Percentiles rank a stretch among this genome's conserved stretches.
These are phyloP conservation scores for Pteronotus mesoamericanus DNA, from an alignment of 2,797 vertebrate species.

Conservation along the genomic window DNA sequence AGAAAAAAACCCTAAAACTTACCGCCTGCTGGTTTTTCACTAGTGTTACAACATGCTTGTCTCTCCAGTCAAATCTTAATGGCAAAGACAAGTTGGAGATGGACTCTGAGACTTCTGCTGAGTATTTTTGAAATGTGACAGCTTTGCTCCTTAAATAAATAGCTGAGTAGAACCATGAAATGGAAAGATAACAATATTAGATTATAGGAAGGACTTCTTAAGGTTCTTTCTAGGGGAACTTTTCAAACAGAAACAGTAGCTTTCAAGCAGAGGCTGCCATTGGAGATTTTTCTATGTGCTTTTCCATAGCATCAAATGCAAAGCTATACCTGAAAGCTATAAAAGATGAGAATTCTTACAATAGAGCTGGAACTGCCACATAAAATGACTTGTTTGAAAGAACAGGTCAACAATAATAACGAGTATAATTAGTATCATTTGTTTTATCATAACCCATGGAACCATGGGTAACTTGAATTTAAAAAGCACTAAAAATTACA, in stretches of 20 bases:
- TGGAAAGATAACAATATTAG: background rate
- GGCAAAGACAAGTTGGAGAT: constrained; percentile 77
- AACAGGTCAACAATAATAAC: background rate
- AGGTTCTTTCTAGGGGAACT: background rate
- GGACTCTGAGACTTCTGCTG: constrained; percentile 12
- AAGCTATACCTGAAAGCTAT: background rate
- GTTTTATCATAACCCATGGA: background rate
- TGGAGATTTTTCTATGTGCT: background rate
- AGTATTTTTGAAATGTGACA: constrained; percentile 80
- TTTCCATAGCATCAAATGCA: background rate
- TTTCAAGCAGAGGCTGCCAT: background rate
- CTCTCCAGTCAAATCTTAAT: constrained; percentile 92
- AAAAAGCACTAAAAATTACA: background rate
- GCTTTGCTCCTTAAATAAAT: constrained; percentile 85
- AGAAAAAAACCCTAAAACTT: constrained; percentile 63
- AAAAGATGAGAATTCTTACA: background rate
- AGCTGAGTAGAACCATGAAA: constrained; percentile 80
- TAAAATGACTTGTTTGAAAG: background rate
- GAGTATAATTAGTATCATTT: background rate
- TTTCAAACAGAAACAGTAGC: background rate
- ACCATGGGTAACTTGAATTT: background rate
- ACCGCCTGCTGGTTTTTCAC: constrained; percentile 91
- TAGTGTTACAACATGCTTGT: constrained; percentile 86
- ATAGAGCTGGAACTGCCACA: background rate
- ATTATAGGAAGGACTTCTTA: background rate